Evolutionary conservation across 2,113 vertebrate species (phyloP), one percentile per base, ranked within the genome.

Genomic region (Ellobius talpinus): DNA sequence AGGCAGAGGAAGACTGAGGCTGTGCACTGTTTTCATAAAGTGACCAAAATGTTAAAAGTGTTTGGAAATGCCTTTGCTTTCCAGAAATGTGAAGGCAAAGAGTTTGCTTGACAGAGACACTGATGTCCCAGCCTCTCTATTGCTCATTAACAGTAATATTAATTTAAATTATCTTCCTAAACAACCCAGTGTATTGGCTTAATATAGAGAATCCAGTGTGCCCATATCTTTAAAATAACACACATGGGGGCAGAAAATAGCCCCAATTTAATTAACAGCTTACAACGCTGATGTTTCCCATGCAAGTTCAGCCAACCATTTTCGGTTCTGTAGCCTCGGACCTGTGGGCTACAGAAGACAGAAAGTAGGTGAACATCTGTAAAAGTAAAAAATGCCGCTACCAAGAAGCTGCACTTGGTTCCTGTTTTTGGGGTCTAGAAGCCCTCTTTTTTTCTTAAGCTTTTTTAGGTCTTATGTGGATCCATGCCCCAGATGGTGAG

Each of bases 281-380:
- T 26, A 29, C 10, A 42, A 7, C 42, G 3, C 72, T 61, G 52
- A 45, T 17, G 13, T 36, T 33, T 70, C 7, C 3, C 45, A 17
- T 23, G 3, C 29, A 66, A 9, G 5, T 39, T 47, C 31, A 36
- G 11, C 33, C 31, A 68, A 16, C 70, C 65, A 4, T 79, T 79
- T 65, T n/a, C 14, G 58, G 11, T 4, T 45, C 58, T 16, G 7
- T 1, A 42, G 26, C 8, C 23, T 1, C 3, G 3, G 45, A 16
- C 5, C 5, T 14, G 14, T 24, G 50, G 50, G 45, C 33, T 1
- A 0, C 7, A 4, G 33, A 72, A 16, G 58, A 31, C 1, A 26
- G 19, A 17, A 42, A 23, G 19, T 42, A 19, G 26, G 23, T 24
- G 31, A 24, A 3, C 0, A 58, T 58, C 58, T 58, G 19, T 58